phyloP scores from a whole-genome alignment of 37 sponge, comb jelly and placozoan genomes.

The Chondrosia reniformis region DNA sequence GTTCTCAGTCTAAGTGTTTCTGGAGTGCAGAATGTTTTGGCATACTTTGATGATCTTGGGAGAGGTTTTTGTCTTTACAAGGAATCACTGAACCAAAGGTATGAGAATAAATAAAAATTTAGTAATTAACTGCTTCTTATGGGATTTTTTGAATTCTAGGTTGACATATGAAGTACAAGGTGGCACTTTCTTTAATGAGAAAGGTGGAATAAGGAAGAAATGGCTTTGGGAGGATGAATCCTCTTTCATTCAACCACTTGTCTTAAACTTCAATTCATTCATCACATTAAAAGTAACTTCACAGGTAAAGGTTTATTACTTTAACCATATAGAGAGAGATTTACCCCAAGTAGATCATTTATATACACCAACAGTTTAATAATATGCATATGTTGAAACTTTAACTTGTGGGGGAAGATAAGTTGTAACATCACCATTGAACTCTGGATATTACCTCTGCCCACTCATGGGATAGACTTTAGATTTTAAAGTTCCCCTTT shows the following conservation, averaged over 20 bases:
- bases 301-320: constrained; percentile 14
- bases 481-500: no score
- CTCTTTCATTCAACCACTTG: constrained; percentile 31
- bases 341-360: no score
- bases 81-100: neutral
- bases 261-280: constrained; percentile 37
- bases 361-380: no score
- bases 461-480: no score
- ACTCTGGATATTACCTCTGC: no score
- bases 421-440: no score
- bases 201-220: constrained; percentile 23
- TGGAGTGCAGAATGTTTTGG: constrained; percentile 21
- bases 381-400: no score
- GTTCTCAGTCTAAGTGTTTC: neutral
- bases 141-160: no score
- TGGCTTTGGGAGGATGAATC: constrained; percentile 16
- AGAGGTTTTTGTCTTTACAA: constrained; percentile 23
- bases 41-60: constrained; percentile 49
- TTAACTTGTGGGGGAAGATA: no score
- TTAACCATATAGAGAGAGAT: no score
- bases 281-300: constrained; percentile 8
- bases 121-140: no score
- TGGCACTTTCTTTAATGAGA: constrained; percentile 21
- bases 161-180: neutral
- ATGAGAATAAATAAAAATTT: neutral